Evolutionary conservation across 2,888 invertebrate species (phyloP).

Genomic region (Parelbella ahira): DNA sequence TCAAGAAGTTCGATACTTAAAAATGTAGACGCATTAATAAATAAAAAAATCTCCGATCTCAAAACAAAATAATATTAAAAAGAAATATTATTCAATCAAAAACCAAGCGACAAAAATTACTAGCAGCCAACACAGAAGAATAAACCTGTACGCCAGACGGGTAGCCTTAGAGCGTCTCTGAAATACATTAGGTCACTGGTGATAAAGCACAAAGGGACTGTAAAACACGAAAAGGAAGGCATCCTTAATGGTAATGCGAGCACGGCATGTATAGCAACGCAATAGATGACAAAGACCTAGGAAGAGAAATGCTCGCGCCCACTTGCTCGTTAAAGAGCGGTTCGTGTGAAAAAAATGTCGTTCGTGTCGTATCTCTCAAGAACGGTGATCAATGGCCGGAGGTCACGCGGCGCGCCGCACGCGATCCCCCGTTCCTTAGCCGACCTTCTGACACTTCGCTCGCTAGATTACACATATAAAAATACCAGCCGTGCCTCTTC

Average conservation of each 20-base stretch:
- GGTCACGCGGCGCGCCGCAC: slow-evolving; percentile 63
- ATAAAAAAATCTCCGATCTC: no score
- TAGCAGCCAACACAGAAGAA: no score
- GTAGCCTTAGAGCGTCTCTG: neutral
- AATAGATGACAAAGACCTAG: slow-evolving; percentile 28
- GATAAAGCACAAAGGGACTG: slow-evolving; percentile 2
- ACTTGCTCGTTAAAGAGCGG: slow-evolving; percentile 31
- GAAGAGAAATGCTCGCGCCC: slow-evolving; percentile 29
- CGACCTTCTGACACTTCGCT: slow-evolving; percentile 51
- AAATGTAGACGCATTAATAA: no score
- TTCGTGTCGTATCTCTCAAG: slow-evolving; percentile 60
- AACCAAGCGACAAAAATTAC: no score
- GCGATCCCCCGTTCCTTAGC: slow-evolving; percentile 52
- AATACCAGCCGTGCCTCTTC: slow-evolving; percentile 56
- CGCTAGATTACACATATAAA: slow-evolving; percentile 42
- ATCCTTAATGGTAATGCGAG: slow-evolving; percentile 4
- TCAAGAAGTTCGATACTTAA: no score
- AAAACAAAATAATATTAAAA: no score
- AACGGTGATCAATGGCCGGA: slow-evolving; percentile 60
- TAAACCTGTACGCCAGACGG: no score
- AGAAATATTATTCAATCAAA: no score
- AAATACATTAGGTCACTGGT: neutral
- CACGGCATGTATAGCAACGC: slow-evolving; percentile 9
- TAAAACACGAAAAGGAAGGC: slow-evolving; percentile 4
- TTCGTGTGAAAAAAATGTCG: slow-evolving; percentile 64